Conservation (phyloP, 92 coral and sea anemone species). For the Pocillopora grandis region DNA sequence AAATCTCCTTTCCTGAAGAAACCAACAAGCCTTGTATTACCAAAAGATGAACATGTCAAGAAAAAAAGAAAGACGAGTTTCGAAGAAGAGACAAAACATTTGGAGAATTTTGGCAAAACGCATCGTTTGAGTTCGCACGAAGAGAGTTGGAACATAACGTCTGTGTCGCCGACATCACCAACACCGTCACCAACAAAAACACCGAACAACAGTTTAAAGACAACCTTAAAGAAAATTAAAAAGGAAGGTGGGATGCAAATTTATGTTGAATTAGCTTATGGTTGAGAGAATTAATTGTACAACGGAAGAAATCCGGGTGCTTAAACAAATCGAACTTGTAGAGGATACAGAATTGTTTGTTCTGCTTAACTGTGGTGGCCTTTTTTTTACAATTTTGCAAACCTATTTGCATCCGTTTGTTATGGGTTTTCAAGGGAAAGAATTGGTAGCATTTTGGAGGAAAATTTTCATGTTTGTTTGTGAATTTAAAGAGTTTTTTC, state of each 20-base stretch:
- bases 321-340: not conserved
- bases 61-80: slow-evolving; percentile 74
- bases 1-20: slow-evolving; percentile 60
- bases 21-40: slow-evolving; percentile 46
- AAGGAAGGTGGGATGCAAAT: slow-evolving; percentile 74
- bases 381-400: not conserved
- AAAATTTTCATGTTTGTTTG: not conserved
- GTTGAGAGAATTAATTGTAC: not conserved
- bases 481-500: not conserved
- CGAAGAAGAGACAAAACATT: slow-evolving; percentile 39
- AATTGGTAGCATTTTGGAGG: not conserved
- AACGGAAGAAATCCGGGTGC: not conserved
- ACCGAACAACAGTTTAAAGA: slow-evolving; percentile 68
- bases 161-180: slow-evolving; percentile 69
- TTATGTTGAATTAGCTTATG: not conserved
- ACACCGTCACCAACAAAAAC: slow-evolving; percentile 85
- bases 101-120: slow-evolving; percentile 30
- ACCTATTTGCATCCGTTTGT: not conserved
- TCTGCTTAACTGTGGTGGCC: not conserved
- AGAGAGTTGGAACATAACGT: slow-evolving; percentile 94
- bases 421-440: not conserved
- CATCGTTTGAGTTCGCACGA: slow-evolving; percentile 61
- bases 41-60: slow-evolving; percentile 69
- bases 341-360: not conserved
- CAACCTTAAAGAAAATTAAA: slow-evolving; percentile 89